Conservation (phyloP, 2,113 vertebrate genomes). For the Gavialis gangeticus region DNA sequence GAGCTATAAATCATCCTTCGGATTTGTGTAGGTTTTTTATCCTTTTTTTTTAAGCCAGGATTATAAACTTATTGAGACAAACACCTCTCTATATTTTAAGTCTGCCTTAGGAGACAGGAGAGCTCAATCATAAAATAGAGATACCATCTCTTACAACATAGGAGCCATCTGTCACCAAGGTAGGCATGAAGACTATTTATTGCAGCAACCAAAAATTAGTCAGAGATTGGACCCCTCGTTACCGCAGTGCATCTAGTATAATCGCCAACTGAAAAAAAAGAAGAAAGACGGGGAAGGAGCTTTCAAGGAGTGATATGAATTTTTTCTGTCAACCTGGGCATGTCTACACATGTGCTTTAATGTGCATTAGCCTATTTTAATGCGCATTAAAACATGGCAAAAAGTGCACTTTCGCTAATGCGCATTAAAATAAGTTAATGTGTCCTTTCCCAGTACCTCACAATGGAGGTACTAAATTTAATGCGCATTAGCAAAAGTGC, state of each 20-base stretch:
- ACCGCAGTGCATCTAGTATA: neutral
- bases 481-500: too few species aligned
- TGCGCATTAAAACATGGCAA: constrained; percentile 37
- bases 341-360: too few species aligned
- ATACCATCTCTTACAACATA: constrained; percentile 61
- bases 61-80: constrained; percentile 57
- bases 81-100: constrained; percentile 21
- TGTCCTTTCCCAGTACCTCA: too few species aligned
- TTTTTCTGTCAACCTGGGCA: too few species aligned
- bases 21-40: neutral
- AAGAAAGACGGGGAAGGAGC: neutral
- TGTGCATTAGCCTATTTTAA: too few species aligned
- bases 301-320: constrained; percentile 39
- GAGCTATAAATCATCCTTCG: constrained; percentile 38
- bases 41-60: constrained; percentile 12
- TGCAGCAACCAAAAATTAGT: constrained; percentile 51
- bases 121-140: constrained; percentile 22
- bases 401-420: neutral
- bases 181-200: constrained; percentile 48
- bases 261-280: constrained; percentile 26
- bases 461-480: too few species aligned
- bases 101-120: constrained; percentile 60
- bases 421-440: too few species aligned
- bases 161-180: constrained; percentile 63
- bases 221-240: constrained; percentile 9